Evolutionary conservation across 2,888 invertebrate species (phyloP), one percentile per base, ranked within the genome.

Genomic region (Gymnocheta viridis): DNA sequence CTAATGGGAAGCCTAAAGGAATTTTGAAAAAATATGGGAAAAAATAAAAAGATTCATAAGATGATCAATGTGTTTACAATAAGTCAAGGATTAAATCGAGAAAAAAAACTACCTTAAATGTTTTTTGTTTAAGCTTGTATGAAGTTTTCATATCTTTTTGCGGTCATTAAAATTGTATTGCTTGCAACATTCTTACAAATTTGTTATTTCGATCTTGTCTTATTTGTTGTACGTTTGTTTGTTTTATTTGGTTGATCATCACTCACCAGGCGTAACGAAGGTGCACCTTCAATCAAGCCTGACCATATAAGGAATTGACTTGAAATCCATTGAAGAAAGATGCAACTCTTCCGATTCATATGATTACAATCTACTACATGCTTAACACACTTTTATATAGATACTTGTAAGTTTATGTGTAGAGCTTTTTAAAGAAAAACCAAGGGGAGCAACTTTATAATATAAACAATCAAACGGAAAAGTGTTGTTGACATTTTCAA

Each of bases 261-360:
- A 89, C 87, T 88, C 89, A 88, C 86, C 86, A 88, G 89, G 90
- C 90, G 90, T 90, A 90, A 90, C 90, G 89, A 89, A 89, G 90
- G 90, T 90, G 90, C 90, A 89, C 90, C 90, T 90, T 89, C 90
- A 90, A 88, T 89, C 89, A 90, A 89, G 90, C 90, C 87, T 89
- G 89, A 90, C 90, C 90, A 90, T 90, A 90, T 89, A 90, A 88
- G 90, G 90, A 87, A 86, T 86, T 86, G 19, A 54, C 58, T 69
- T 60, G 49, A 74, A 67, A 81, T 32, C 88, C 87, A 86, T 72
- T 81, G 60, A 82, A 82, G 81, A 82, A 85, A 81, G 86, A 86
- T 86, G 86, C 84, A 83, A 86, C 85, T 84, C 79, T 81, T 73
- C 54, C 82, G 85, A 83, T 84, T 79, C 64, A 84, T 69, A 14